Conservation (phyloP, 1,140 invertebrate species). For the Thereuonema tuberculata region DNA sequence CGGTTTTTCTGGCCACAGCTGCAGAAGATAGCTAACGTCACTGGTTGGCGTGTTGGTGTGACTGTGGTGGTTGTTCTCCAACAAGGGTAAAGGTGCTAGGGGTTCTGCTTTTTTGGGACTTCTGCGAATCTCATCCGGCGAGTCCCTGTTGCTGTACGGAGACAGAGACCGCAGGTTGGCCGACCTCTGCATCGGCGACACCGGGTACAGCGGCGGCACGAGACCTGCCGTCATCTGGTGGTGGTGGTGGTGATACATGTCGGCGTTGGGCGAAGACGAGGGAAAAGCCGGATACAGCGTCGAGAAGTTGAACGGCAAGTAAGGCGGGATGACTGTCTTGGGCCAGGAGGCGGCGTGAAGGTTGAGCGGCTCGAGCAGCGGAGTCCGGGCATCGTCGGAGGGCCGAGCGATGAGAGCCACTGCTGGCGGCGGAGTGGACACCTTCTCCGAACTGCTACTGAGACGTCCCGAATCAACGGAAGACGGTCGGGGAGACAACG, state of each 20-base stretch:
- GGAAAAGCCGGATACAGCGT: neutral
- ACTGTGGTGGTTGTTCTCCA: neutral
- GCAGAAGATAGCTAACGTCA: neutral
- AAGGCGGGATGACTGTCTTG: constrained; percentile 16
- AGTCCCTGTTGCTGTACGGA: neutral
- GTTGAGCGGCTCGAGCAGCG: constrained; percentile 3
- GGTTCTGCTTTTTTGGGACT: neutral
- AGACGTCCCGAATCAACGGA: neutral
- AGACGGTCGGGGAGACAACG: neutral
- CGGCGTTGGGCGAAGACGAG: neutral
- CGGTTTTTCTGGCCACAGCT: neutral
- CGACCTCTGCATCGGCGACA: neutral
- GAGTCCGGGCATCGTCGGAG: neutral
- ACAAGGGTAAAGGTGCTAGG: neutral
- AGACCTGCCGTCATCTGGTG: neutral
- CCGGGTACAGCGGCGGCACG: neutral
- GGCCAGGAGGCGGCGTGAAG: neutral
- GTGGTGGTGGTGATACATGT: neutral
- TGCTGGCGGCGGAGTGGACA: neutral
- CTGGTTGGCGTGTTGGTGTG: neutral
- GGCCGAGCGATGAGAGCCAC: neutral
- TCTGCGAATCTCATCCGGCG: no score
- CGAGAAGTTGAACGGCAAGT: constrained; percentile 22
- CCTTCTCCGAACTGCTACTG: no score
- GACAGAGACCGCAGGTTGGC: neutral